phyloP scores from a whole-genome alignment of 2,888 invertebrate genomes.

The Archips xylosteana region DNA sequence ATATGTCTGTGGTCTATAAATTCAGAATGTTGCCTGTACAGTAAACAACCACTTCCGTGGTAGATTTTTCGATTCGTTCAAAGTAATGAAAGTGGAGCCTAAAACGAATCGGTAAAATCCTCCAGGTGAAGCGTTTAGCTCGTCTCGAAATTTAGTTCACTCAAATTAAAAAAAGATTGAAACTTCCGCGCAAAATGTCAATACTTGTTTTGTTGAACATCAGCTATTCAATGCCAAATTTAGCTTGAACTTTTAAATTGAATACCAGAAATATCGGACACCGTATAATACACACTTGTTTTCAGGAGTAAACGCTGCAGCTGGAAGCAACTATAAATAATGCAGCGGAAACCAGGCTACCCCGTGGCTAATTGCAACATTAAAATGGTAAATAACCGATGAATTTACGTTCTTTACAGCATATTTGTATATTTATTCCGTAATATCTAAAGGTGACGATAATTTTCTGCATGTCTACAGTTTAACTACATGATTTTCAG shows the following conservation, averaged over 20 bases:
- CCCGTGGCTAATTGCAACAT: conserved; percentile 76
- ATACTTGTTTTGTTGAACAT: conserved; percentile 49
- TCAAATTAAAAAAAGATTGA: conserved; percentile 18
- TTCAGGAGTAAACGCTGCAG: background rate
- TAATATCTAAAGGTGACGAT: background rate
- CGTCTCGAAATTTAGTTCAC: background rate
- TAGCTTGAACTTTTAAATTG: conserved; percentile 30
- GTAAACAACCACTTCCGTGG: conserved; percentile 27
- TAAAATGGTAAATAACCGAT: conserved; percentile 70
- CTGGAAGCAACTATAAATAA: conserved; percentile 48
- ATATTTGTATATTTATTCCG: background rate
- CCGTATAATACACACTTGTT: background rate
- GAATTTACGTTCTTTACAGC: conserved; percentile 9
- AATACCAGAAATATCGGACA: conserved; percentile 7
- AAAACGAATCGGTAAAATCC: conserved; percentile 24
- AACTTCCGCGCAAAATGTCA: conserved; percentile 56
- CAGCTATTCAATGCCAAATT: conserved; percentile 29
- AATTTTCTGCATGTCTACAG: background rate
- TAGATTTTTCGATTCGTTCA: conserved; percentile 30
- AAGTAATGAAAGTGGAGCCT: conserved; percentile 8
- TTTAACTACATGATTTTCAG: background rate
- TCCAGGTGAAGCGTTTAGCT: background rate
- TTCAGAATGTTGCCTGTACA: background rate
- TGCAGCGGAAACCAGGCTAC: conserved; percentile 79
- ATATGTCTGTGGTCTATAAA: background rate